Evolutionary conservation across 2,888 invertebrate species (phyloP), one percentile per base, ranked within the genome.

Genomic region (Drosophila acutilabella): DNA sequence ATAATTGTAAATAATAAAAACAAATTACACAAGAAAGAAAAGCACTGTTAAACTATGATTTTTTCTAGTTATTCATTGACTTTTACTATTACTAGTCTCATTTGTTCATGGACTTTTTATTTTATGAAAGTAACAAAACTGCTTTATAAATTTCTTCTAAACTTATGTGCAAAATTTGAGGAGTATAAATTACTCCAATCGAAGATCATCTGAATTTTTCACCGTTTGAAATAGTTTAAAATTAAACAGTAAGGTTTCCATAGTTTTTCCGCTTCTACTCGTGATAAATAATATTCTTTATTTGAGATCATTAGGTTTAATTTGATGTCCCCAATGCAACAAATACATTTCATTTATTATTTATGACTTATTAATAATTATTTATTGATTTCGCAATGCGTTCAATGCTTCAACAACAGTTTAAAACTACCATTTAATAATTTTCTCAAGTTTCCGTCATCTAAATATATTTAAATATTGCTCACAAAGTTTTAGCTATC

Each of bases 381-480:
- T 62, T 76, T 68, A 57, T 73, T 61, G 58, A 54, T 73, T 61
- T 76, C 62, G 53, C 45, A 26, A 26, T 54, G 40, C 48, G 57
- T 56, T 66, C 23, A 23, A 23, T 23, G 23, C 6, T 69, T 74
- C 44, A 78, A 81, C 80, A 84, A 81, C 71, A 71, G 60, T 76
- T 76, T 73, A 71, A 61, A 74, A 74, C 82, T 81, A 81, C 58
- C 52, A 14, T 47, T 64, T 51, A 51, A 18, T 47, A 62, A 23
- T 41, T 42, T 18, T 38, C 11, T 61, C 16, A 44, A 40, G 30
- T 45, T 44, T 38, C 20, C 10, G 51, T 53, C 53, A 20, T 40
- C 40, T 47, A 40, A 8, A 53, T 52, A 44, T 58, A 36, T 54
- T 38, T 69, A 56, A 70, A 70, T 84, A 82, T 82, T 86, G 86